A percentile compares a stretch with the other conserved stretches of the same genome.
These are phyloP conservation scores for Haemorhous mexicanus DNA, from an alignment of 2,113 vertebrate species.

Conservation along the genomic window DNA sequence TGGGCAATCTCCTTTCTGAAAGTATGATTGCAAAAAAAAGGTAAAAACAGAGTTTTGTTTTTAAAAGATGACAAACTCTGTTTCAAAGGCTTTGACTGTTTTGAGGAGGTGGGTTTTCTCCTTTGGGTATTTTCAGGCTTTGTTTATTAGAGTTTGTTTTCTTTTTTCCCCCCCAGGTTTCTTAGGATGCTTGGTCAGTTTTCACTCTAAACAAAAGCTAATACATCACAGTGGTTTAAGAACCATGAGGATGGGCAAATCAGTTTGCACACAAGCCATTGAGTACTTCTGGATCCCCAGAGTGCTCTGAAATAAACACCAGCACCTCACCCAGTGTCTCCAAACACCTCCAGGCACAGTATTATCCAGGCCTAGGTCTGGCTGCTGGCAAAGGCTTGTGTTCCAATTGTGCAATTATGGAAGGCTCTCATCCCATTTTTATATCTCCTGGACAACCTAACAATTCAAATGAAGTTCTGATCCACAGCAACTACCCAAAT, in stretches of 20 bases:
- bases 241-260: not conserved
- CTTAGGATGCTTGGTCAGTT: not conserved
- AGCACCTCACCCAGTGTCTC: not conserved
- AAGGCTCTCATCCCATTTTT: not conserved
- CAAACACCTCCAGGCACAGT: not conserved
- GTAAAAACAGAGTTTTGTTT: not conserved
- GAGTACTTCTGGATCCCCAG: not conserved
- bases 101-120: not conserved
- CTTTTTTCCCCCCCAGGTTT: fast-evolving
- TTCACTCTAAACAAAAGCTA: not conserved
- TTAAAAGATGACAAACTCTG: not conserved
- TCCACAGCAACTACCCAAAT: not conserved
- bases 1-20: not conserved
- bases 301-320: not conserved
- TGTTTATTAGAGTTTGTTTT: not conserved
- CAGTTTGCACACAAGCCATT: not conserved
- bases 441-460: not conserved
- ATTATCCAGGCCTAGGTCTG: not conserved
- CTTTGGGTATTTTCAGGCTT: not conserved
- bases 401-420: not conserved
- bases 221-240: not conserved
- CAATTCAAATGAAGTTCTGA: not conserved
- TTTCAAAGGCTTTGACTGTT: not conserved
- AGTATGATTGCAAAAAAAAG: not conserved
- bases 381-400: not conserved